These are phyloP conservation scores for Lasioglossum oenotherae DNA, from an alignment of 2,888 invertebrate genomes.

Conservation along the genomic window DNA sequence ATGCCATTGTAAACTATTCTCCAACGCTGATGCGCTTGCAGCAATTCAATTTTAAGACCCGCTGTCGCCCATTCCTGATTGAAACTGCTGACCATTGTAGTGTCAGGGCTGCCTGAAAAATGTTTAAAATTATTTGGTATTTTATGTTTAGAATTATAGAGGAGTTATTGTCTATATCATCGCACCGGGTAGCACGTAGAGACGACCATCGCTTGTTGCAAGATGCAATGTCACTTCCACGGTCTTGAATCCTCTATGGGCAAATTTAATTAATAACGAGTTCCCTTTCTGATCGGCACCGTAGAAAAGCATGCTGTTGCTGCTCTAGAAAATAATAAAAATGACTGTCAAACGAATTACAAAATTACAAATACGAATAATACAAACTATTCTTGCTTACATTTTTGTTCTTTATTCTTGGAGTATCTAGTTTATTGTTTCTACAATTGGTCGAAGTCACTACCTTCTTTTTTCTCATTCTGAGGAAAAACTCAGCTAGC, in stretches of 20 bases:
- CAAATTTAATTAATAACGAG: slow-evolving; percentile 86
- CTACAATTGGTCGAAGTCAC: not conserved
- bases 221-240: slow-evolving; percentile 87
- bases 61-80: slow-evolving; percentile 86
- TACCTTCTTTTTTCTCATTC: not conserved
- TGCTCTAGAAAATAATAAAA: slow-evolving; percentile 77
- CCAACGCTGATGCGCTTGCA: slow-evolving; percentile 87
- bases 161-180: not conserved
- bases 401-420: not conserved
- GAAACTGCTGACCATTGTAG: slow-evolving; percentile 82
- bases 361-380: not conserved
- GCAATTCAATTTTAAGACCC: slow-evolving; percentile 87
- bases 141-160: too few species aligned
- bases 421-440: slow-evolving; percentile 20
- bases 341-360: not conserved
- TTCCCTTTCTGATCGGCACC: slow-evolving; percentile 87
- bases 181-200: slow-evolving; percentile 84
- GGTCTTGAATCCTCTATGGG: slow-evolving; percentile 85
- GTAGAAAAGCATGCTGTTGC: slow-evolving; percentile 85
- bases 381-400: slow-evolving; percentile 43
- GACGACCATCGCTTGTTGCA: slow-evolving; percentile 82
- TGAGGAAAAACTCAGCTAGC: slow-evolving; percentile 55
- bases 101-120: slow-evolving; percentile 86
- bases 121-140: not conserved
- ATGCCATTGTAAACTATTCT: slow-evolving; percentile 90